phyloP scores from a whole-genome alignment of 2,113 vertebrate species.

The Pollachius pollachius region DNA sequence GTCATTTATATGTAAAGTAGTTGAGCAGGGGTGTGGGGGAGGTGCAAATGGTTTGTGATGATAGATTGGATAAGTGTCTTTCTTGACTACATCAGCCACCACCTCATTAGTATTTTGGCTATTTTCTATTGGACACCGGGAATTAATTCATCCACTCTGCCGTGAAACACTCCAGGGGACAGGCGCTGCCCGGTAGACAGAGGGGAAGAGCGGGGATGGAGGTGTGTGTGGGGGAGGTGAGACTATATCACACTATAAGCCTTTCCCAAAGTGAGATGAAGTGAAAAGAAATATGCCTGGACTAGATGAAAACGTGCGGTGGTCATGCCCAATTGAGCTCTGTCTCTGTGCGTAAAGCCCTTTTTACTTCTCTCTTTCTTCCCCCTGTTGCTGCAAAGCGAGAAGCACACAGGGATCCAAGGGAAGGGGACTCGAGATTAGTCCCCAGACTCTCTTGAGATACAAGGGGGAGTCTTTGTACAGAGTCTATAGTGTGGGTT shows the following conservation, averaged over 20 bases:
- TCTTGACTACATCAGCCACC: slow-evolving; percentile 38
- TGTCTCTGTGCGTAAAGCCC: slow-evolving; percentile 7
- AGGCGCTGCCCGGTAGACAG: slow-evolving; percentile 7
- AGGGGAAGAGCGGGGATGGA: neutral
- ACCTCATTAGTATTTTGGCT: slow-evolving; percentile 55
- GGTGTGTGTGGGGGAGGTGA: no score
- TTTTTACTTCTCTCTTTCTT: slow-evolving; percentile 11
- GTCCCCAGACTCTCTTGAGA: no score
- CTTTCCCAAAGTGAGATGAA: no score
- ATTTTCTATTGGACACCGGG: slow-evolving; percentile 43
- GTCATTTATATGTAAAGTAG: slow-evolving; percentile 53
- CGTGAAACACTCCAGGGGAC: slow-evolving; percentile 32
- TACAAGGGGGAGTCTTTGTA: no score
- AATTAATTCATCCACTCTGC: slow-evolving; percentile 55
- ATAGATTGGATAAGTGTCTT: slow-evolving; percentile 46
- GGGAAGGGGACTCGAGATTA: neutral
- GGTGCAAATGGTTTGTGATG: slow-evolving; percentile 34
- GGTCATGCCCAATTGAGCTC: no score
- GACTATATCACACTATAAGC: no score
- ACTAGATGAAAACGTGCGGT: no score
- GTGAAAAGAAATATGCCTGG: no score
- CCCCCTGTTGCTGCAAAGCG: neutral
- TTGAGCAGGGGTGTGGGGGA: neutral
- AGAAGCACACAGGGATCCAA: neutral
- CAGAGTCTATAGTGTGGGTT: no score